Base-by-base conservation (phyloP, 2,797 vertebrate genomes). In the Platyrinchus mystaceus region DNA sequence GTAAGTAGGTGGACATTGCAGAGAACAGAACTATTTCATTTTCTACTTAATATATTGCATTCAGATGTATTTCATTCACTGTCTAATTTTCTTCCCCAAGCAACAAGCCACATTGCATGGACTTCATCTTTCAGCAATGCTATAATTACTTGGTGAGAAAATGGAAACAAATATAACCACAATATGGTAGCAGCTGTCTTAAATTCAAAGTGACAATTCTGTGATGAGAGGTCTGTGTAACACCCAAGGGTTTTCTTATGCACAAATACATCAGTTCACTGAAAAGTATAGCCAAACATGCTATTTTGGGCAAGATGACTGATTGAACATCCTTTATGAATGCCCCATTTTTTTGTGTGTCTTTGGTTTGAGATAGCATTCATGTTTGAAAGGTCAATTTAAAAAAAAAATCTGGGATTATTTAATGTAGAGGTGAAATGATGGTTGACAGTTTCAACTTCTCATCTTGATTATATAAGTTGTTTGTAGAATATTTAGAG, bases 401-500 rank as follows among this genome's bases (percentile, higher is more conserved):
- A 53, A 95, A 91, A 92, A 81, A 91, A 96, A 89, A 88, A 89
- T 96, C 85, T 95, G 87, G 81, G 97, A 95, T 98, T 97, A 98
- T 97, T 98, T 98, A 97, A 97, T 96, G 37, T 93, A 95, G 96
- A 96, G 96, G 89, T 96, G 75, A 97, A 97, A 96, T 98, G 98
- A 98, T 98, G 98, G 97, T 95, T 97, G 93, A 94, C 95, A 97
- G 80, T 97, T 97, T 96, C 97, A 97, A 3, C 95, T 96, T 97
- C 94, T 96, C 93, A 74, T 60, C 97, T 95, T 97, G 95, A 97
- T 97, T 97, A 80, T 97, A 84, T 95, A 95, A 98, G 94, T 97
- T 98, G 97, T 97, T 97, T 94, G 88, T 98, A 98, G 98, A 97
- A 90, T 97, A 95, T 98, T 96, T 98, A 97, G 97, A 97, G 85